Conservation (phyloP, 2,113 vertebrate genomes). For the Larimichthys crocea region DNA sequence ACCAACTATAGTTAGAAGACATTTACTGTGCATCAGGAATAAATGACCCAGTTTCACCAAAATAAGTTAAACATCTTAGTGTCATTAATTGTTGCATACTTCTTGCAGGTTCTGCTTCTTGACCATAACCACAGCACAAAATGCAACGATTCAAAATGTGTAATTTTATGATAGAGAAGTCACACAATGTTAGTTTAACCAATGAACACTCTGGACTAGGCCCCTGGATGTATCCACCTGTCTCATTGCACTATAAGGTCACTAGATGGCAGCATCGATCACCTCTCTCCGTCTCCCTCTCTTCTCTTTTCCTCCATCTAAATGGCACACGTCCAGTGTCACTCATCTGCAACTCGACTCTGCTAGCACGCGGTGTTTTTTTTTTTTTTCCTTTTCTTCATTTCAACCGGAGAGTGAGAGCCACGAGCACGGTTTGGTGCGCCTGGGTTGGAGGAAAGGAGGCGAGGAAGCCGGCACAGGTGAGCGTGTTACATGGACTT, state of each 20-base stretch:
- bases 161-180: too few species aligned
- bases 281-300: background rate
- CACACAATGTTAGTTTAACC: too few species aligned
- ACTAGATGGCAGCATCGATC: too few species aligned
- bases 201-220: too few species aligned
- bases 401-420: slow-evolving; percentile 13
- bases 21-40: too few species aligned
- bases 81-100: too few species aligned
- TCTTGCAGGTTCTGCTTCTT: too few species aligned
- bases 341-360: slow-evolving; percentile 34
- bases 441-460: slow-evolving; percentile 17
- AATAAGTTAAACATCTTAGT: too few species aligned
- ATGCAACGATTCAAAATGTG: too few species aligned
- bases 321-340: slow-evolving; percentile 42
- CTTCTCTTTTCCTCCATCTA: background rate
- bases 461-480: slow-evolving; percentile 65
- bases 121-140: too few species aligned
- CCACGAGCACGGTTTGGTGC: background rate
- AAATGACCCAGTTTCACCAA: too few species aligned
- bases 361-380: background rate
- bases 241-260: background rate
- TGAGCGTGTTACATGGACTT: slow-evolving; percentile 26
- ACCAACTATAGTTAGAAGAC: too few species aligned
- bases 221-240: background rate
- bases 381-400: background rate